These are phyloP conservation scores for Melikaiella ostensackeni DNA, from an alignment of 2,888 invertebrate genomes.

Conservation along the genomic window DNA sequence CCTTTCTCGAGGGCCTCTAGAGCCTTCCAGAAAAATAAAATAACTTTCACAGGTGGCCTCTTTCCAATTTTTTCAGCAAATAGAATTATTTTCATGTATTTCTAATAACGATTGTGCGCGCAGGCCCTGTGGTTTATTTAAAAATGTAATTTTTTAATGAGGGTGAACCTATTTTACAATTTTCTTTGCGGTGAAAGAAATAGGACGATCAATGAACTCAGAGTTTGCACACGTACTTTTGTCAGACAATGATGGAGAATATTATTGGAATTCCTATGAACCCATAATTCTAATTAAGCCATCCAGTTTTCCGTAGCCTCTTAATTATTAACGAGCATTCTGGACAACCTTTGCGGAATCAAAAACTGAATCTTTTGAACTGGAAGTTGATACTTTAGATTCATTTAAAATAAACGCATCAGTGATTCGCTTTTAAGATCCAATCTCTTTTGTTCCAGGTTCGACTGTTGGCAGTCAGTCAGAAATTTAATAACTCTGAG, in stretches of 20 bases:
- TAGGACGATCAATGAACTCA: too few species aligned
- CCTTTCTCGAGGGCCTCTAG: too few species aligned
- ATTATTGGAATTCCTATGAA: not conserved
- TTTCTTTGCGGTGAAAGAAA: not conserved
- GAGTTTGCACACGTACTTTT: not conserved
- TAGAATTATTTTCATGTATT: too few species aligned
- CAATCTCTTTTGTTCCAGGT: slow-evolving; percentile 36
- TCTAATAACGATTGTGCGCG: too few species aligned
- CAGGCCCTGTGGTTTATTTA: too few species aligned
- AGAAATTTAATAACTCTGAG: slow-evolving; percentile 29
- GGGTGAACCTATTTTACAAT: not conserved
- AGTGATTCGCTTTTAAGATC: slow-evolving; percentile 19
- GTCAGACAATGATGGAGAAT: not conserved
- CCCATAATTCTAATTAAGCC: slow-evolving; percentile 23
- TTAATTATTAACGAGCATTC: slow-evolving; percentile 20
- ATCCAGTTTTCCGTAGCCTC: slow-evolving; percentile 10
- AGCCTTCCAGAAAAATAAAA: too few species aligned
- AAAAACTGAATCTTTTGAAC: not conserved
- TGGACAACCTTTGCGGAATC: slow-evolving; percentile 18
- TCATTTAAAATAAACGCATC: slow-evolving; percentile 37
- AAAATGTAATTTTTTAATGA: not conserved
- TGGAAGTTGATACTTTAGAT: slow-evolving; percentile 24
- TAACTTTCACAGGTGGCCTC: too few species aligned
- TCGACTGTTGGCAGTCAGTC: slow-evolving; percentile 13
- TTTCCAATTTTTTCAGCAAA: too few species aligned